These are phyloP conservation scores for Butastur rufipennis DNA, from an alignment of 2,113 vertebrate species.

Conservation along the genomic window DNA sequence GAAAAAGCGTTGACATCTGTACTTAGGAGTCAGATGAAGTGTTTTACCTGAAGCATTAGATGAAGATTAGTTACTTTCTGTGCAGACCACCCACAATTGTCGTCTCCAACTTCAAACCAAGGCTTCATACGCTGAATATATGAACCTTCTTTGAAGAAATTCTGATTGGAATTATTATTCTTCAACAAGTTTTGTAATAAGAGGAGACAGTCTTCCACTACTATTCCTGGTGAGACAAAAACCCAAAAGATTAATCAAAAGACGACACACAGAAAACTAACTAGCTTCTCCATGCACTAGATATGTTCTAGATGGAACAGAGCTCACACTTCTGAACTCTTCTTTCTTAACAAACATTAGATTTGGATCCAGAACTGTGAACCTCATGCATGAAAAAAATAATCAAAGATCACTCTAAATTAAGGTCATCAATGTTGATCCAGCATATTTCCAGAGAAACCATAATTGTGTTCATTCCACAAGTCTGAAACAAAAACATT, in stretches of 20 bases:
- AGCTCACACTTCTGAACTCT: background rate
- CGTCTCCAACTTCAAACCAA: constrained; percentile 97
- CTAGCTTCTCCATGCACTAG: background rate
- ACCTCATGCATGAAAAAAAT: background rate
- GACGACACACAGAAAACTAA: background rate
- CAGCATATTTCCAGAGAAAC: background rate
- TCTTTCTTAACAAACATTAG: background rate
- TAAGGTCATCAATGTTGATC: accelerated
- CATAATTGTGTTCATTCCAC: background rate
- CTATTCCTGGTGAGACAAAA: constrained; percentile 82
- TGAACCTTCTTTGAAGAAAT: constrained; percentile 99
- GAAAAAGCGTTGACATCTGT: accelerated
- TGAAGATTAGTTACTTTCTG: constrained; percentile 98
- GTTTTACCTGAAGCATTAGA: constrained; percentile 92
- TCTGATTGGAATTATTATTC: constrained; percentile 99
- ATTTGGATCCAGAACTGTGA: background rate
- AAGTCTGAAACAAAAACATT: accelerated
- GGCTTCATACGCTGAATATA: constrained; percentile 98
- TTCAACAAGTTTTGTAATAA: constrained; percentile 91
- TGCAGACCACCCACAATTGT: constrained; percentile 96
- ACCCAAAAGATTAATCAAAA: background rate
- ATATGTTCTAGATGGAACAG: background rate
- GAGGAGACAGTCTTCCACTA: constrained; percentile 96
- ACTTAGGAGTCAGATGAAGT: background rate
- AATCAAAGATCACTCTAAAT: background rate